Percentiles rank a stretch among this genome's conserved stretches.
These are phyloP conservation scores for Odontocolon sp. DNA, from an alignment of 2,888 invertebrate species.

Conservation along the genomic window DNA sequence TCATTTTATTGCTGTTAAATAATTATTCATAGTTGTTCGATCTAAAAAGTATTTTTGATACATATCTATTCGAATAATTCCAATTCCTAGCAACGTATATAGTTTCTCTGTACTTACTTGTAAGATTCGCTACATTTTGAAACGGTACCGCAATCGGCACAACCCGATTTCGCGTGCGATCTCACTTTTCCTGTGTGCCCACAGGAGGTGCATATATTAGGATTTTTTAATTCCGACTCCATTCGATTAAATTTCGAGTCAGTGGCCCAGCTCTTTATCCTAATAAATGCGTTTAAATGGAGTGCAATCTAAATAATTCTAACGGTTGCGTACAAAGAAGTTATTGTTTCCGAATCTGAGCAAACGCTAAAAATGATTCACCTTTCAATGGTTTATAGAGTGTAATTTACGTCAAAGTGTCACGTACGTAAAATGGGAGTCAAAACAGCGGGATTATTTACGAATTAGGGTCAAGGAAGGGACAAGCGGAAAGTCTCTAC, in stretches of 20 bases:
- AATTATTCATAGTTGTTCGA: too few species aligned
- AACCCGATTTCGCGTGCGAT: slow-evolving; percentile 86
- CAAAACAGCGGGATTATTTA: too few species aligned
- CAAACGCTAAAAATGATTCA: not conserved
- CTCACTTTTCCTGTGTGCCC: slow-evolving; percentile 86
- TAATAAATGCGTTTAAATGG: slow-evolving; percentile 68
- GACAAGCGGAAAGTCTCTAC: too few species aligned
- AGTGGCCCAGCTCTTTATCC: slow-evolving; percentile 85
- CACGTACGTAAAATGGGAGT: too few species aligned
- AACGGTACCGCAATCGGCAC: slow-evolving; percentile 84
- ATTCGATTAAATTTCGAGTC: slow-evolving; percentile 83
- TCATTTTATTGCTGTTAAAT: too few species aligned
- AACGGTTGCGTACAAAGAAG: not conserved
- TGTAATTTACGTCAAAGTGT: too few species aligned
- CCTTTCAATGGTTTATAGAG: too few species aligned
- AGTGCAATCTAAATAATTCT: not conserved
- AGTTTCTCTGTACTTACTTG: slow-evolving; percentile 84
- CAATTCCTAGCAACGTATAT: too few species aligned
- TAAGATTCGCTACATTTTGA: slow-evolving; percentile 85
- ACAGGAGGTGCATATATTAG: slow-evolving; percentile 87
- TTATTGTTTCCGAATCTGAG: not conserved
- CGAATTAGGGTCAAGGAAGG: too few species aligned
- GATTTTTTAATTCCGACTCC: slow-evolving; percentile 82
- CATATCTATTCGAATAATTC: too few species aligned
- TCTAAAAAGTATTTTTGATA: too few species aligned